These are phyloP conservation scores for Trypoxylus dichotomus DNA, from an alignment of 1,140 invertebrate species.

Conservation along the genomic window DNA sequence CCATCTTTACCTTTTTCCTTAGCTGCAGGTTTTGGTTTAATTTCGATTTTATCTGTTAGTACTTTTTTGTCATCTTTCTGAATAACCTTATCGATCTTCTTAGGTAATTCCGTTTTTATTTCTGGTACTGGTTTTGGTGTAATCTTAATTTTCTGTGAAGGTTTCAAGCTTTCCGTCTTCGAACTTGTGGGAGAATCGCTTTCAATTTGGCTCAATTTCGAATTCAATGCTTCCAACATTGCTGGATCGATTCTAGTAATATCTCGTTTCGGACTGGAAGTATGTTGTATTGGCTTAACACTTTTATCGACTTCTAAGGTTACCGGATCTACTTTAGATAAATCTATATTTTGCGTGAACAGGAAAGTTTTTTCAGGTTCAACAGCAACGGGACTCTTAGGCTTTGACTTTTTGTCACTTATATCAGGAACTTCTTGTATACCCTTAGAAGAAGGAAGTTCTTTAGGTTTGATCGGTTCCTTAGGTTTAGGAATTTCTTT, in stretches of 20 bases:
- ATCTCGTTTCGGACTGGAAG: conserved; percentile 67
- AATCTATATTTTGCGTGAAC: conserved; percentile 71
- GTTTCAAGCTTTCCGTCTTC: conserved; percentile 66
- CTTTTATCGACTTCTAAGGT: conserved; percentile 69
- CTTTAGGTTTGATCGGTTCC: background rate
- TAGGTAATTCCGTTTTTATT: conserved; percentile 18
- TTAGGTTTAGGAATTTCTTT: conserved; percentile 28
- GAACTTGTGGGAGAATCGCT: conserved; percentile 71
- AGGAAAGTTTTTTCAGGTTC: conserved; percentile 55
- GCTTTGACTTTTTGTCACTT: conserved; percentile 54
- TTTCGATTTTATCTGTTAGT: conserved; percentile 38
- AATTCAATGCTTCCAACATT: conserved; percentile 66
- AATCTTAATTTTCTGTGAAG: conserved; percentile 56
- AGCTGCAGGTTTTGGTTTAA: conserved; percentile 34
- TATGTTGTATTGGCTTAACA: conserved; percentile 59
- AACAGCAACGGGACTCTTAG: conserved; percentile 60
- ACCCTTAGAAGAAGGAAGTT: background rate
- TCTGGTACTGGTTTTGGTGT: conserved; percentile 40
- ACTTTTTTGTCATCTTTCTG: conserved; percentile 23
- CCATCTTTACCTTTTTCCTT: conserved; percentile 57
- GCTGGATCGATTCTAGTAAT: conserved; percentile 68
- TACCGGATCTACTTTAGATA: conserved; percentile 69
- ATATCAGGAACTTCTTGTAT: conserved; percentile 28
- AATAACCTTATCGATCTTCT: conserved; percentile 24
- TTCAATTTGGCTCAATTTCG: conserved; percentile 72